A percentile compares a stretch with the other conserved stretches of the same genome.
Conservation (phyloP, 1,140 invertebrate species). For the Matsumurasca onukii region DNA sequence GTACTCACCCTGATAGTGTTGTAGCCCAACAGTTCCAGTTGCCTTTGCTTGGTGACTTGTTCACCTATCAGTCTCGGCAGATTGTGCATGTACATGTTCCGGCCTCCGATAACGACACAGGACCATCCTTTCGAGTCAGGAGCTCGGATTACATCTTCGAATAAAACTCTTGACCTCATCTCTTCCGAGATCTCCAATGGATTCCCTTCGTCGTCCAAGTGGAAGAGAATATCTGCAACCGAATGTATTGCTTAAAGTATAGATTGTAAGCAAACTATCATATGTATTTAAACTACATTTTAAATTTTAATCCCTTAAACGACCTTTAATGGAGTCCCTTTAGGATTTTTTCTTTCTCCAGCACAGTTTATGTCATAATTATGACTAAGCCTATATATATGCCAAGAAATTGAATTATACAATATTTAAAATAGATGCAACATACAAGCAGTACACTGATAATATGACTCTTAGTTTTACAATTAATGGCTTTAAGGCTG, state of each 20-base stretch:
- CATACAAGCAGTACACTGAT: too few relatives aligned
- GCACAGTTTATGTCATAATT: too few relatives aligned
- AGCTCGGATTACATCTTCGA: not conserved
- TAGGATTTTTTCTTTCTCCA: too few relatives aligned
- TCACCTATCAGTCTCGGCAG: not conserved
- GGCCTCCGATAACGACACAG: constrained; percentile 9
- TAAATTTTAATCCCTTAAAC: too few relatives aligned
- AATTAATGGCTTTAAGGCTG: too few relatives aligned
- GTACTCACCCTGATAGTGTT: not conserved
- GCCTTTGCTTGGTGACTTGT: not conserved
- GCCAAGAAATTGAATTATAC: too few relatives aligned
- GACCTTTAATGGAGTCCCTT: too few relatives aligned
- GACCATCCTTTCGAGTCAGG: not conserved
- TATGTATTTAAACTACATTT: too few relatives aligned
- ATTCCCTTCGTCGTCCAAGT: not conserved
- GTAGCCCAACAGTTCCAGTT: not conserved
- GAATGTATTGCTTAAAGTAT: not conserved
- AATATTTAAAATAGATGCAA: too few relatives aligned
- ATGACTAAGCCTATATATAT: too few relatives aligned
- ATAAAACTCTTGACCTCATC: not conserved
- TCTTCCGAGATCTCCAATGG: not conserved
- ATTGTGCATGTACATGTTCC: constrained; percentile 18
- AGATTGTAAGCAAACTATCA: too few relatives aligned
- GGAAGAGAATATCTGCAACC: constrained; percentile 14
- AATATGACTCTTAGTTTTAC: too few relatives aligned